Evolutionary conservation across 2,113 vertebrate species (phyloP).

Genomic region (Sterrhoptilus dennistouni): DNA sequence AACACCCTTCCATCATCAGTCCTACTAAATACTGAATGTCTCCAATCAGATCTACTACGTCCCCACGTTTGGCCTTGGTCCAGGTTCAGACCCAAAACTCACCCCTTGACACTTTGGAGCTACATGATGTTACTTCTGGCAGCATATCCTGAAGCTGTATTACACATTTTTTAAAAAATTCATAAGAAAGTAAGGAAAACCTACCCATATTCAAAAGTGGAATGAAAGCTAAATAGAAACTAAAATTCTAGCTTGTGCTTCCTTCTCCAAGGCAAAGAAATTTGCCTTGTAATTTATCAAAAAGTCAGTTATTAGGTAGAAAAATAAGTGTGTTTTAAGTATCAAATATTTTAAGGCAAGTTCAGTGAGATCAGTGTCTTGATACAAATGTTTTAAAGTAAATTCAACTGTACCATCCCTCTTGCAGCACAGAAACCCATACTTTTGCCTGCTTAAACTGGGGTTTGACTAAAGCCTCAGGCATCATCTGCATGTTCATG

Average conservation of each 20-base stretch:
- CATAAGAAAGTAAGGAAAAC: neutral
- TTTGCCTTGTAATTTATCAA: neutral
- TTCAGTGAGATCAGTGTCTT: neutral
- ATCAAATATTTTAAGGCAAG: neutral
- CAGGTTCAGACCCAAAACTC: neutral
- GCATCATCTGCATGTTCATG: accelerated
- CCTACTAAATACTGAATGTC: neutral
- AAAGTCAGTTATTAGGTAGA: neutral
- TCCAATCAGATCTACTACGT: neutral
- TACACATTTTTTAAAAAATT: neutral
- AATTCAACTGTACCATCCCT: neutral
- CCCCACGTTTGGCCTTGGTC: neutral
- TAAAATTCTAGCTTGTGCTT: neutral
- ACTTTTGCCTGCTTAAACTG: neutral
- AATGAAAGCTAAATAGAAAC: neutral
- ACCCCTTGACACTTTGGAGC: neutral
- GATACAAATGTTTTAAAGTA: neutral
- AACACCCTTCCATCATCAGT: neutral
- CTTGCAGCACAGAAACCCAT: neutral
- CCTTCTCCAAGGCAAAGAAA: neutral
- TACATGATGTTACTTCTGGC: neutral
- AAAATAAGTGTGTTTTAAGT: neutral
- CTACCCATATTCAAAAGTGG: neutral
- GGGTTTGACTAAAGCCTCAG: neutral
- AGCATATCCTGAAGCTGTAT: neutral